phyloP scores from a whole-genome alignment of 2,113 vertebrate species.

The Istiophorus platypterus region DNA sequence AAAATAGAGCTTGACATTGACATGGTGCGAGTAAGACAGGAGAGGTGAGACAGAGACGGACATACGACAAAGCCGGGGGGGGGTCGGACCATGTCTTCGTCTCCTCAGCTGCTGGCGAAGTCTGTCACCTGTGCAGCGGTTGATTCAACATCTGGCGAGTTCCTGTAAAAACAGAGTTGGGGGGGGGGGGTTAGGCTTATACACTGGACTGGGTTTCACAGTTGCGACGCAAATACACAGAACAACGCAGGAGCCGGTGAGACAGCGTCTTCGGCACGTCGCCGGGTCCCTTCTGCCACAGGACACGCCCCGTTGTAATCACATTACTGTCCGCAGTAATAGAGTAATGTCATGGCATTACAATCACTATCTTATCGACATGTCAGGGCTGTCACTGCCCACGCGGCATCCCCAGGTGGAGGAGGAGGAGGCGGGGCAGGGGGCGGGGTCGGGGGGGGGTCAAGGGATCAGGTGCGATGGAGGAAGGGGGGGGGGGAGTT shows the following conservation, averaged over 20 bases:
- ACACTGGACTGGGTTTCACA: constrained; percentile 41
- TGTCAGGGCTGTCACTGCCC: constrained; percentile 28
- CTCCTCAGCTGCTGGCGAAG: constrained; percentile 64
- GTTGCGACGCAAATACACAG: constrained; percentile 17
- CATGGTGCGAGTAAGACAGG: constrained; percentile 18
- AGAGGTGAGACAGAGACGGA: constrained; percentile 27
- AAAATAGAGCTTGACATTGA: no score
- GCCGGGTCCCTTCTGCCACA: no score
- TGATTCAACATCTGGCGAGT: constrained; percentile 75
- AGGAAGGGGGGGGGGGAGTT: background rate
- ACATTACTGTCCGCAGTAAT: constrained; percentile 26
- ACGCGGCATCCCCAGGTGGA: no score
- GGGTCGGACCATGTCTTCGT: constrained; percentile 64
- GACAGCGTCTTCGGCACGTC: constrained; percentile 18
- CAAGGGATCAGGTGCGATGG: constrained; percentile 10
- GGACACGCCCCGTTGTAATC: constrained; percentile 25
- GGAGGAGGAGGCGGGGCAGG: constrained; percentile 13
- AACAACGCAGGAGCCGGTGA: background rate
- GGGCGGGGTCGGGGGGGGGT: constrained; percentile 5
- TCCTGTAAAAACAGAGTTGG: constrained; percentile 43
- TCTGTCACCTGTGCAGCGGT: constrained; percentile 68
- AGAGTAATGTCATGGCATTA: constrained; percentile 31
- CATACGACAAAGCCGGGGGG: constrained; percentile 41
- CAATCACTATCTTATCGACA: constrained; percentile 50
- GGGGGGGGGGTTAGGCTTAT: constrained; percentile 38